Evolutionary conservation across 2,797 vertebrate genomes (phyloP), one percentile per base, ranked within the genome.

Genomic region (Pachyuromys duprasi): DNA sequence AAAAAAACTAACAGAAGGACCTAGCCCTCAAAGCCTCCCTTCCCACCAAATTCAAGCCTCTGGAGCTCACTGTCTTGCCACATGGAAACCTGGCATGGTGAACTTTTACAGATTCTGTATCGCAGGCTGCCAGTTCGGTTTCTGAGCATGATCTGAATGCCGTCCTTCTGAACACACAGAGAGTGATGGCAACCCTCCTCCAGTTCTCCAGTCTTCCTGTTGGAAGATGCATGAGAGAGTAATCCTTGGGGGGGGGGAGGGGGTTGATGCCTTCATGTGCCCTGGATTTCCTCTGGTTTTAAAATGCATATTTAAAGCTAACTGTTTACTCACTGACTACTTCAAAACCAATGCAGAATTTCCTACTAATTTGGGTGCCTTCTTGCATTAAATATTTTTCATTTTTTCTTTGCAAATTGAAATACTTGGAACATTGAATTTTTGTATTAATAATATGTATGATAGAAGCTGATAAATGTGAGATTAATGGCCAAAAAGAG

Each of bases 401-500:
- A 78, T 98, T 97, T 98, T 97, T 75, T 15, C 5, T 31, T 96
- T 92, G 92, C 90, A 97, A 97, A 98, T 97, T 88, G 97, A 98
- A 98, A 97, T 97, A 97, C 98, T 98, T 98, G 36, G 90, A 39
- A 96, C 98, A 98, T 97, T 96, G 95, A 96, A 97, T 98, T 98
- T 98, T 98, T 98, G 84, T 97, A 95, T 96, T 98, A 98, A 96
- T 97, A 98, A 86, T 26, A 28, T 96, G 96, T 97, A 94, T 97
- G 98, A 97, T 97, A 96, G 97, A 94, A 98, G 94, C 96, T 98
- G 98, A 98, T 98, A 98, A 98, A 98, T 98, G 97, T 84, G 97
- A 98, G 98, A 98, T 98, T 98, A 98, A 98, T 98, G 97, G 97
- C 98, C 97, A 98, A 97, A 97, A 98, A 97, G 97, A 98, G 96